Evolutionary conservation across 2,888 invertebrate species (phyloP).

Genomic region (Cerceris ruficornis): DNA sequence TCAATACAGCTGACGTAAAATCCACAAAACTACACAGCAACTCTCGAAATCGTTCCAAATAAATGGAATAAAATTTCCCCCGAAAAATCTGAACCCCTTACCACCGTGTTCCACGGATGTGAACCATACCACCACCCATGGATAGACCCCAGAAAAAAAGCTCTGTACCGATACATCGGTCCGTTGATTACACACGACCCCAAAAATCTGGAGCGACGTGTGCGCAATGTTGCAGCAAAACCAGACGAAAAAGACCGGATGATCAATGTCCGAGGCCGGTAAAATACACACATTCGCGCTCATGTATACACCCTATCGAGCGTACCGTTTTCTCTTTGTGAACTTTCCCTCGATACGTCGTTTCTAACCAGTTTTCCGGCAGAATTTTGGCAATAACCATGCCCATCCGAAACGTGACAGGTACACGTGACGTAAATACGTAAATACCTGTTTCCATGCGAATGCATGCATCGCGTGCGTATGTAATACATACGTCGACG

Average conservation of each 20-base stretch:
- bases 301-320: conserved; percentile 21
- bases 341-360: conserved; percentile 47
- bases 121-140: background rate
- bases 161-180: conserved; percentile 41
- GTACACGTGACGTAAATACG: conserved; percentile 48
- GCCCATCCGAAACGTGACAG: conserved; percentile 44
- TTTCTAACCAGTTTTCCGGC: conserved; percentile 42
- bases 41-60: conserved; percentile 1
- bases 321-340: conserved; percentile 20
- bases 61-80: conserved; percentile 31
- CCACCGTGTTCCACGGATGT: conserved; percentile 17
- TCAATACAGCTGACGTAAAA: background rate
- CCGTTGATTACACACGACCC: conserved; percentile 54
- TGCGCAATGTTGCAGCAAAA: conserved; percentile 47
- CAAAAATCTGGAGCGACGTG: conserved; percentile 51
- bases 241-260: conserved; percentile 53
- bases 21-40: background rate
- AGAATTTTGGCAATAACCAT: conserved; percentile 35
- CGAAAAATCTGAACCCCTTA: conserved; percentile 32
- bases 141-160: conserved; percentile 4
- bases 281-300: conserved; percentile 44
- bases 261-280: conserved; percentile 49
- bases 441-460: conserved; percentile 16
- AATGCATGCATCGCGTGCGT: conserved; percentile 23
- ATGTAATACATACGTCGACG: conserved; percentile 9